A percentile compares a stretch with the other conserved stretches of the same genome.
These are phyloP conservation scores for Poecilia picta DNA, from an alignment of 2,797 vertebrate genomes.

Conservation along the genomic window DNA sequence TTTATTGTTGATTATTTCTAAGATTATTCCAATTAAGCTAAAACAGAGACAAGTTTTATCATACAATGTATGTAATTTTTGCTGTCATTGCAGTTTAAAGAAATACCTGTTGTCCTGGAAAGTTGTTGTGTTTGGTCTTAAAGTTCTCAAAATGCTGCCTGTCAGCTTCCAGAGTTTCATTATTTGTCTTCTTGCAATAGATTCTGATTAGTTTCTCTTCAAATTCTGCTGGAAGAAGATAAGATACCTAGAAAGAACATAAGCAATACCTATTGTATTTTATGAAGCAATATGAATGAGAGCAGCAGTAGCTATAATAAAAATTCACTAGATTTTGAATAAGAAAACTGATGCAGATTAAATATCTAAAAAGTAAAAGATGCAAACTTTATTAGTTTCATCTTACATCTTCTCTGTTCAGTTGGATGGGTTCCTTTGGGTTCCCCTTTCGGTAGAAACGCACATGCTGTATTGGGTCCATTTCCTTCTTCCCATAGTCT, in stretches of 20 bases:
- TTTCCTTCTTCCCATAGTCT: constrained; percentile 94
- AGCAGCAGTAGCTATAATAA: not conserved
- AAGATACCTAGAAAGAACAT: constrained; percentile 85
- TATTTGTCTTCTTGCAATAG: constrained; percentile 86
- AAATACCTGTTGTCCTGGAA: too few relatives aligned
- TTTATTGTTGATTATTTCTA: too few relatives aligned
- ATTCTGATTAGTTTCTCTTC: constrained; percentile 90
- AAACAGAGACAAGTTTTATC: too few relatives aligned
- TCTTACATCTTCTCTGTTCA: constrained; percentile 88
- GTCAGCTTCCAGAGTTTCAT: constrained; percentile 75
- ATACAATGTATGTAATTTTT: too few relatives aligned
- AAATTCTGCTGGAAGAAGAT: constrained; percentile 88
- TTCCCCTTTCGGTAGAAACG: constrained; percentile 91
- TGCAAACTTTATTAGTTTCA: not conserved
- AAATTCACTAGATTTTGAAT: not conserved
- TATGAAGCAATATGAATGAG: not conserved
- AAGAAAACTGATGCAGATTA: not conserved
- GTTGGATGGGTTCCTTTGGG: constrained; percentile 79
- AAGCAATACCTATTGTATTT: not conserved
- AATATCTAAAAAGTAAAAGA: not conserved
- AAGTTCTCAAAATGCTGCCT: constrained; percentile 80
- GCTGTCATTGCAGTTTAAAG: too few relatives aligned
- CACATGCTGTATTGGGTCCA: constrained; percentile 90
- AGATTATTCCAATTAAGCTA: too few relatives aligned
- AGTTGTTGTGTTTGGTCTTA: too few relatives aligned